A percentile compares a stretch with the other conserved stretches of the same genome.
These are phyloP conservation scores for Scytalopus superciliaris DNA, from an alignment of 2,113 vertebrate genomes.

Conservation along the genomic window DNA sequence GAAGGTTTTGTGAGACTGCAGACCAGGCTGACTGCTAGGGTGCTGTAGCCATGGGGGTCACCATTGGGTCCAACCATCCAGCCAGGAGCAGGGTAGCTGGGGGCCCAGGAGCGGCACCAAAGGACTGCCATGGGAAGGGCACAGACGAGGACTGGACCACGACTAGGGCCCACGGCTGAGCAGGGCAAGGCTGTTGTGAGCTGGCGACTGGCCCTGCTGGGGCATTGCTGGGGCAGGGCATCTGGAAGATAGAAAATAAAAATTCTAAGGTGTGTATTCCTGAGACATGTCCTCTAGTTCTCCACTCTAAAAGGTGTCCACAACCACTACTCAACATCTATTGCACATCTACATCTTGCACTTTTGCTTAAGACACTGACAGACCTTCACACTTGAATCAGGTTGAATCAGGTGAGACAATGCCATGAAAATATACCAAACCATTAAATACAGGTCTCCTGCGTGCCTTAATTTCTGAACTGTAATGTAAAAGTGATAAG, in stretches of 20 bases:
- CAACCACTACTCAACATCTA: not conserved
- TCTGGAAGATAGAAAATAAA: not conserved
- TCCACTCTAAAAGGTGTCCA: not conserved
- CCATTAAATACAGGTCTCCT: not conserved
- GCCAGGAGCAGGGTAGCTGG: not conserved
- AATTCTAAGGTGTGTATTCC: not conserved
- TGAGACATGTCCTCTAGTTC: rapidly evolving
- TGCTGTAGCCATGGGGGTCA: not conserved
- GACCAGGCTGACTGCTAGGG: not conserved
- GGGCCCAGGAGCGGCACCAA: not conserved
- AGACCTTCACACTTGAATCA: not conserved
- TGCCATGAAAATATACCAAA: not conserved
- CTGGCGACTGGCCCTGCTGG: rapidly evolving
- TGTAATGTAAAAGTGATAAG: not conserved
- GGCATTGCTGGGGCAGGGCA: rapidly evolving
- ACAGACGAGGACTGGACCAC: too few relatives aligned
- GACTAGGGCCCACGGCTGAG: rapidly evolving
- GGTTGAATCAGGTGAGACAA: not conserved
- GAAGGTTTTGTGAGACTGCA: not conserved
- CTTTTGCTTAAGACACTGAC: not conserved
- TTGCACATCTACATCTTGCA: not conserved
- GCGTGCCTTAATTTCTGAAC: not conserved
- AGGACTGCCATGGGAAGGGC: not conserved
- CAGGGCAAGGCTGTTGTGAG: not conserved
- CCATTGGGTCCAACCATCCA: rapidly evolving